Base-by-base conservation (phyloP, 2,797 vertebrate genomes). In the Microchirus variegatus region DNA sequence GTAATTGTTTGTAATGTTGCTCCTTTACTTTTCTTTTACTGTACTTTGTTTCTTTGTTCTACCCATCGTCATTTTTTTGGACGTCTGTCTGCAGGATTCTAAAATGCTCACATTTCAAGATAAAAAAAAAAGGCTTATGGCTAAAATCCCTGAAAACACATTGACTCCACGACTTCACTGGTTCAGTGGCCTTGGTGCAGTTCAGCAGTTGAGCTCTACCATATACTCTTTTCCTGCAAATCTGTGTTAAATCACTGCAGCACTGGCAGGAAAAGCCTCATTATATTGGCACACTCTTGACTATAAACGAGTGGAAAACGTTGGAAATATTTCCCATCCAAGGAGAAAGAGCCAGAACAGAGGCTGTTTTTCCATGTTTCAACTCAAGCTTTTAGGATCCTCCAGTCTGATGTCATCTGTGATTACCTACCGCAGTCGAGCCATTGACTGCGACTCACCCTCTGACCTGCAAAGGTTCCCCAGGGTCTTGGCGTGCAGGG, bases 1-100 rank as follows among this genome's bases (percentile, higher is more conserved):
- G 67, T 84, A 81, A 46, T 63, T 77, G 77, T 86, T 80, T 76
- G 83, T 88, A 86, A 77, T 48, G 73, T 86, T 82, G 71, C 78
- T 86, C 79, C 70, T 82, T 83, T 55, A 51, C 60, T 77, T 81
- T 78, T 13, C 40, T 52, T 78, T 77, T 67, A 63, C 64, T 81
- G 73, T 86, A 81, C 73, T 82, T 79, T 78, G 70, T 82, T 71
- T 83, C 83, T 84, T 65, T 80, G 82, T 91, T 84, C 59, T 77
- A 70, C 71, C 66, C 87, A 85, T 89, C 73, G 59, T 91, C 87
- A 88, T 87, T 68, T 82, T 78, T 75, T n/a, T 79, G 58, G 67
- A 80, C 59, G 62, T 80, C 70, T 68, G 81, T 67, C 90, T 90
- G 91, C 86, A 86, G 92, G 91, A 91, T 89, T 87, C 90, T 89